Percentiles rank a stretch among this genome's conserved stretches.
Conservation (phyloP, 2,113 vertebrate genomes). For the Cercocebus atys region DNA sequence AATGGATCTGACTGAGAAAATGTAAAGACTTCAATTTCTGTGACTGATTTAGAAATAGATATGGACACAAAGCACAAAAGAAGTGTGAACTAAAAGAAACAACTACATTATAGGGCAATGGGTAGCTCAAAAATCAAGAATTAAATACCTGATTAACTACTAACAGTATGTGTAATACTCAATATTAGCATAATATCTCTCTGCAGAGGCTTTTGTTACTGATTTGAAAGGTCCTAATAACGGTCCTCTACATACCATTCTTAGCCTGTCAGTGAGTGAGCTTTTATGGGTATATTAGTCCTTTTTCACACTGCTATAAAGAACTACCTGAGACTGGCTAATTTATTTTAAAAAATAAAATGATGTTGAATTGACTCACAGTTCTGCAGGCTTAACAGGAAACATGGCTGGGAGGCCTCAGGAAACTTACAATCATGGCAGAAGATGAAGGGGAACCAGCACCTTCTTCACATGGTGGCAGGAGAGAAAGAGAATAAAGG, state of each 20-base stretch:
- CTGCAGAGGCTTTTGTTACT: background rate
- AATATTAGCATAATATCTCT: background rate
- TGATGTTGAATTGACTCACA: too few relatives aligned
- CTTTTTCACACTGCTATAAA: too few relatives aligned
- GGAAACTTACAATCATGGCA: too few relatives aligned
- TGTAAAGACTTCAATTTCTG: background rate
- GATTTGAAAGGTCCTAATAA: background rate
- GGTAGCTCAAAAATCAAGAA: background rate
- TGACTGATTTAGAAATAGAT: background rate
- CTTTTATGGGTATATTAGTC: background rate
- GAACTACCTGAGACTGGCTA: too few relatives aligned
- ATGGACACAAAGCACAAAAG: background rate
- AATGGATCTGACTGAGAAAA: background rate
- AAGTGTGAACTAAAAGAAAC: background rate
- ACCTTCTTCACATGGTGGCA: too few relatives aligned
- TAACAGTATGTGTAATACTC: background rate
- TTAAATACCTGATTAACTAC: background rate
- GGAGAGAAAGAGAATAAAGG: too few relatives aligned
- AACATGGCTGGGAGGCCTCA: too few relatives aligned
- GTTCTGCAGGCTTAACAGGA: too few relatives aligned
- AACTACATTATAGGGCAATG: background rate
- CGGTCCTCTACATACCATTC: background rate
- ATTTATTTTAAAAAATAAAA: too few relatives aligned
- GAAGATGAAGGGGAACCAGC: too few relatives aligned
- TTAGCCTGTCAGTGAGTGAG: background rate